Evolutionary conservation across 2,797 vertebrate species (phyloP).

Genomic region (Pelodytes ibericus): DNA sequence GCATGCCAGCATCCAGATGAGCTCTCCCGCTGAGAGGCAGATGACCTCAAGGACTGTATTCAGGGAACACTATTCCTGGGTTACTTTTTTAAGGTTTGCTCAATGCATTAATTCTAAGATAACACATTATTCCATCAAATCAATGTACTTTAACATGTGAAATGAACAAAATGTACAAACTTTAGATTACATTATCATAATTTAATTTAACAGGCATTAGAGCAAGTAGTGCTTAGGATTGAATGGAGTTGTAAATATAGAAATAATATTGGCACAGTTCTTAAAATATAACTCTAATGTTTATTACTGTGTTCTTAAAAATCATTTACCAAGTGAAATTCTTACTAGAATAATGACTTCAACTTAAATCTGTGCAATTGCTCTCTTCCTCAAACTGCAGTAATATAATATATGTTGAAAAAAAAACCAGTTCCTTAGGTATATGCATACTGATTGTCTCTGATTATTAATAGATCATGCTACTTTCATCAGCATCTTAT

Average conservation of each 20-base stretch:
- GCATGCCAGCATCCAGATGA: too few relatives aligned
- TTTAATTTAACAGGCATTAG: too few relatives aligned
- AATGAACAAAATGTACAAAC: too few relatives aligned
- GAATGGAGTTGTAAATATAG: not conserved
- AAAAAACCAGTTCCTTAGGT: not conserved
- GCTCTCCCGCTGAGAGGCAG: too few relatives aligned
- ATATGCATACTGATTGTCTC: slow-evolving; percentile 9
- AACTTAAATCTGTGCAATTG: not conserved
- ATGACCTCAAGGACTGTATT: too few relatives aligned
- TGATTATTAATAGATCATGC: slow-evolving; percentile 34
- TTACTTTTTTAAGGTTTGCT: too few relatives aligned
- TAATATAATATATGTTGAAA: not conserved
- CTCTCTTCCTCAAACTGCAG: not conserved
- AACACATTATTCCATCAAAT: too few relatives aligned
- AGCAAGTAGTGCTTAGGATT: too few relatives aligned
- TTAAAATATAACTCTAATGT: not conserved
- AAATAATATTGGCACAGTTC: not conserved
- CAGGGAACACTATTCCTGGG: too few relatives aligned
- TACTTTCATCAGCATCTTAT: slow-evolving; percentile 48
- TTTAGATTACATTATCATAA: too few relatives aligned
- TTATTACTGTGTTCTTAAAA: not conserved
- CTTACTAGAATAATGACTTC: not conserved
- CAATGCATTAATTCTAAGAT: too few relatives aligned
- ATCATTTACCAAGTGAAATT: not conserved
- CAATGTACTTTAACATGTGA: too few relatives aligned